Evolutionary conservation across 2,797 vertebrate genomes (phyloP), one percentile per base, ranked within the genome.

Genomic region (Clarias laeviceps): DNA sequence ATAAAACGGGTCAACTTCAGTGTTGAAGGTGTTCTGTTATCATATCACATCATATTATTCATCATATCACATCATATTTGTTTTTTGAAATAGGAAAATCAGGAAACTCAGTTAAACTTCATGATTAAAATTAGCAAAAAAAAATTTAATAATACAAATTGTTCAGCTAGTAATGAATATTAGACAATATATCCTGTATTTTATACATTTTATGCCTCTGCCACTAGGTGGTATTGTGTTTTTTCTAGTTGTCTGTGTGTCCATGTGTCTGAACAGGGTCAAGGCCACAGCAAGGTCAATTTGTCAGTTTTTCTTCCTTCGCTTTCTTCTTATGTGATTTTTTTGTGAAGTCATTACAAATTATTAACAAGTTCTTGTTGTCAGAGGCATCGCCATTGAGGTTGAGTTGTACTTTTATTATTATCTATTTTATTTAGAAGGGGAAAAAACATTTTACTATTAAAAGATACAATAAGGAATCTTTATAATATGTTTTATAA

Each of bases 251-350:
- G 45, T 17, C 24, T 54, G 24, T 73, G 70, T 3, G 3, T 54
- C 40, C 40, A 2, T 27, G 70, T 40, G 1, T 77, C 57, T 1
- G 1, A 15, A 62, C 76, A 79, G 22, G 18, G 32, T 79, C 37
- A 80, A 80, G 62, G 40, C 20, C 40, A 65, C 37, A 66, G 62
- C 37, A 29, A 80, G 78, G 78, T 80, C 61, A 80, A 64, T 65
- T 54, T 20, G 4, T 50, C 61, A 3, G 20, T 2, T 34, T 77
- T 79, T 62, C 29, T 15, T 78, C 20, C 29, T n/a, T 61, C 37
- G 32, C 56, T 79, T 79, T 4, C 6, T 14, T 62, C 59, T 32
- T 40, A 4, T 40, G 3, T 40, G 5, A 40, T n/a, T 8, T n/a
- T 4, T 79, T 45, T 27, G 22, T 34, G 24, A 62, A n/a, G 20